phyloP scores from a whole-genome alignment of 2,797 vertebrate species.

The Pelobates cultripes region DNA sequence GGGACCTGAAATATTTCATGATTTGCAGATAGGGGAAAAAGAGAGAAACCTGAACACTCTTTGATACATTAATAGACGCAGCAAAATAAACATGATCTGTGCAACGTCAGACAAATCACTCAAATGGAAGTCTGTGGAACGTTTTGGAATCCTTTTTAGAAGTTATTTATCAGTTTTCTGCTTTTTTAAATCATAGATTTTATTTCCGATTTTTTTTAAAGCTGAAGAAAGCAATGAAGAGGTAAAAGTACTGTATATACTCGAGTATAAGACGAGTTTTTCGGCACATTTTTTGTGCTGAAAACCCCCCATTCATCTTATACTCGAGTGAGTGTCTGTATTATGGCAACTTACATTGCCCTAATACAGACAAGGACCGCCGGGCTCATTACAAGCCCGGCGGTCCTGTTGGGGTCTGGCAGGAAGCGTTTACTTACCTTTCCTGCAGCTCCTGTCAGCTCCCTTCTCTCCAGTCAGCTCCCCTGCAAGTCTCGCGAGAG shows the following conservation, averaged over 20 bases:
- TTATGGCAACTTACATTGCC: too few species aligned
- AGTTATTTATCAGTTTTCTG: constrained; percentile 18
- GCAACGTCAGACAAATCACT: constrained; percentile 17
- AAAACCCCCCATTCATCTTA: too few species aligned
- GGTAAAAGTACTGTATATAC: not conserved
- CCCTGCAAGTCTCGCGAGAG: too few species aligned
- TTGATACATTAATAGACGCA: constrained; percentile 29
- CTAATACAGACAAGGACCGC: too few species aligned
- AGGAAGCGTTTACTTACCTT: too few species aligned
- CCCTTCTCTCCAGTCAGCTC: too few species aligned
- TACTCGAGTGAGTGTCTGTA: too few species aligned
- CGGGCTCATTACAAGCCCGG: too few species aligned
- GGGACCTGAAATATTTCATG: constrained; percentile 45
- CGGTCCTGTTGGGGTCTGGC: too few species aligned
- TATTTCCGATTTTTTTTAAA: not conserved
- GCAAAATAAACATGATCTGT: constrained; percentile 35
- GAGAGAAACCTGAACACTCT: constrained; percentile 39
- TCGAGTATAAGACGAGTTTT: too few species aligned
- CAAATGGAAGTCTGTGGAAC: not conserved
- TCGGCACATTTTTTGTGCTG: too few species aligned
- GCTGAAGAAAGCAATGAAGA: not conserved
- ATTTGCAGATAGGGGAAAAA: constrained; percentile 41
- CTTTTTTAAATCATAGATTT: not conserved
- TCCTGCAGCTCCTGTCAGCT: too few species aligned
- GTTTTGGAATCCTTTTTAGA: constrained; percentile 3